Percentiles rank a stretch among this genome's conserved stretches.
phyloP scores from a whole-genome alignment of 1,140 invertebrate species.

The Drosophila ficusphila region DNA sequence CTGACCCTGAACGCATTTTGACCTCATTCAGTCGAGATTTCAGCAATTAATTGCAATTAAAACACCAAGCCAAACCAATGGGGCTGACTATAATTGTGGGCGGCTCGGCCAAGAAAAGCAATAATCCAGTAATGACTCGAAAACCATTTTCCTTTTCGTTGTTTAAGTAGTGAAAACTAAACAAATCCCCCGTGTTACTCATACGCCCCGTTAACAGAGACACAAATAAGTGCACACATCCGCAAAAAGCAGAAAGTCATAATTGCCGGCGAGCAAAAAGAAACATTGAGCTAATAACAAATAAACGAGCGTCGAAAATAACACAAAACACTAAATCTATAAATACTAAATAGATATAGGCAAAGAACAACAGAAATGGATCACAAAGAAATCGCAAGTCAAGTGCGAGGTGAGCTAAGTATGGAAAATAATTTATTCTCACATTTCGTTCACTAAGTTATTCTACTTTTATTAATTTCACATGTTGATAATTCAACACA shows the following conservation, averaged over 20 bases:
- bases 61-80: slow-evolving; percentile 49
- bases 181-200: slow-evolving; percentile 59
- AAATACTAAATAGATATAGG: slow-evolving; percentile 38
- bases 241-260: slow-evolving; percentile 39
- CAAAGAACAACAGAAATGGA: slow-evolving; percentile 63
- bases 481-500: neutral
- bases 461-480: neutral
- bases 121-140: slow-evolving; percentile 39
- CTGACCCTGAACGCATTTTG: slow-evolving; percentile 50
- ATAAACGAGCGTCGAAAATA: slow-evolving; percentile 23
- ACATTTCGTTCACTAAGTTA: slow-evolving; percentile 8
- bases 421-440: slow-evolving; percentile 42
- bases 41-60: slow-evolving; percentile 70
- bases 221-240: slow-evolving; percentile 33
- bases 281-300: slow-evolving; percentile 23
- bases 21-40: slow-evolving; percentile 61
- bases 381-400: slow-evolving; percentile 82
- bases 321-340: slow-evolving; percentile 45
- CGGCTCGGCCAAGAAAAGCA: slow-evolving; percentile 52
- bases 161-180: slow-evolving; percentile 44
- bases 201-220: slow-evolving; percentile 59
- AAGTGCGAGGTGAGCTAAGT: slow-evolving; percentile 84
- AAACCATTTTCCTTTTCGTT: slow-evolving; percentile 4
- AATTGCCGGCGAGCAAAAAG: slow-evolving; percentile 30
- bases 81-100: slow-evolving; percentile 31